Evolutionary conservation across 2,797 vertebrate species (phyloP).

Genomic region (Hippopotamyrus pictus): DNA sequence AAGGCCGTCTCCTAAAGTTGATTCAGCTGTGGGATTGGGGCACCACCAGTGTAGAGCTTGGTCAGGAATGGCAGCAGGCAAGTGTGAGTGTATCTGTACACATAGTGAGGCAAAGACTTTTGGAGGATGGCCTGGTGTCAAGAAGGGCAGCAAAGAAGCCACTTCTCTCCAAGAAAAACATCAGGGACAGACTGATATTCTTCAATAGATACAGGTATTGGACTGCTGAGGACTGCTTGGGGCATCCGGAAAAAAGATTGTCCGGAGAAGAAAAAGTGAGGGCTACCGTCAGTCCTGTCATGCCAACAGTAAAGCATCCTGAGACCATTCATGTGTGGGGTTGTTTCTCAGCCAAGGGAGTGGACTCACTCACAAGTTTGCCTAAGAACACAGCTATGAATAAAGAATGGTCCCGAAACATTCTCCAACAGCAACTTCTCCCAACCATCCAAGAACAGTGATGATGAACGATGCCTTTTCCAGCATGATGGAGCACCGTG

Average conservation of each 20-base stretch:
- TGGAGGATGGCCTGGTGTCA: background rate
- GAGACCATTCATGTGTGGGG: background rate
- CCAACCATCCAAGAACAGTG: background rate
- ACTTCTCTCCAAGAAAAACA: background rate
- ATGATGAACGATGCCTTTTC: background rate
- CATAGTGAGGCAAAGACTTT: background rate
- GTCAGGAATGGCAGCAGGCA: background rate
- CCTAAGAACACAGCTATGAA: background rate
- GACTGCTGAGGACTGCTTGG: background rate
- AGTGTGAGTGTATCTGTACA: background rate
- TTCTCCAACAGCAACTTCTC: background rate
- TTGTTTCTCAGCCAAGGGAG: background rate
- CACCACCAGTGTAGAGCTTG: background rate
- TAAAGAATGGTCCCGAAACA: background rate
- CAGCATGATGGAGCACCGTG: background rate
- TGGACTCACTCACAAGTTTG: background rate
- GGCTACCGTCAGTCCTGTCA: background rate
- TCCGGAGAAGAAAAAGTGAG: background rate
- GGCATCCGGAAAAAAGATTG: background rate
- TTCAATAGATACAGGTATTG: background rate
- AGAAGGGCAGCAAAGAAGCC: background rate
- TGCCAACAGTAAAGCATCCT: background rate
- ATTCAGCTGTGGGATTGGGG: background rate
- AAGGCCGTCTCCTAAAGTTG: background rate
- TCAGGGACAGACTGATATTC: background rate